Evolutionary conservation across 2,113 vertebrate species (phyloP), one percentile per base, ranked within the genome.

Genomic region (Regulus satrapa): DNA sequence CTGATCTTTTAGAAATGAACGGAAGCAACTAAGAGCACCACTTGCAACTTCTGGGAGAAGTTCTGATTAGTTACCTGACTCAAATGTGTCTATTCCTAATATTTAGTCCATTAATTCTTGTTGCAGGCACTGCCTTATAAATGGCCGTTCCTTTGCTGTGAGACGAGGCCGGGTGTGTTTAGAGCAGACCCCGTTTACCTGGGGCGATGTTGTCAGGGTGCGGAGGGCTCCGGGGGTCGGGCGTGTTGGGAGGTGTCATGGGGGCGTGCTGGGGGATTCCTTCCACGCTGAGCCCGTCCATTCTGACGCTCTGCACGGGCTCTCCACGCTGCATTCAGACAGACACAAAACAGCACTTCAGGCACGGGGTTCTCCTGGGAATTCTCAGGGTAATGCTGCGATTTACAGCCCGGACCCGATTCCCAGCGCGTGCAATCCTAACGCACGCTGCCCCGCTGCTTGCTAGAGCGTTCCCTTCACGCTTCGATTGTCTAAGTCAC

Each of bases 121-220:
- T 21, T 85, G 36, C 67, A 72, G 46, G 19, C 20, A 14, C 14
- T 46, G 12, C 45, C 64, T 72, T 29, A n/a, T n/a, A 61, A 66
- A 24, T 19, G 26, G 4, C 54, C 4, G 5, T 82, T 82, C 43
- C 25, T 54, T 19, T 80, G 38, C 52, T 75, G 9, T 40, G 55
- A 45, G 67, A 25, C 18, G 36, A 64, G n/a, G n/a, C n/a, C n/a
- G n/a, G n/a, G n/a, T n/a, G n/a, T n/a, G n/a, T n/a, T n/a, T n/a
- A n/a, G n/a, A n/a, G n/a, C n/a, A n/a, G n/a, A n/a, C n/a, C n/a
- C n/a, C n/a, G n/a, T n/a, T n/a, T 98, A 99, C 99, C 99, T 95
- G 99, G 99, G 43, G 99, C 99, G 9, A 99, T 99, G 83, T 75
- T 98, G 69, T 98, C 98, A 54, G 99, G 99, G 94, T 99, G 98